phyloP scores from a whole-genome alignment of 2,797 vertebrate genomes.

The Pipistrellus pipistrellus region DNA sequence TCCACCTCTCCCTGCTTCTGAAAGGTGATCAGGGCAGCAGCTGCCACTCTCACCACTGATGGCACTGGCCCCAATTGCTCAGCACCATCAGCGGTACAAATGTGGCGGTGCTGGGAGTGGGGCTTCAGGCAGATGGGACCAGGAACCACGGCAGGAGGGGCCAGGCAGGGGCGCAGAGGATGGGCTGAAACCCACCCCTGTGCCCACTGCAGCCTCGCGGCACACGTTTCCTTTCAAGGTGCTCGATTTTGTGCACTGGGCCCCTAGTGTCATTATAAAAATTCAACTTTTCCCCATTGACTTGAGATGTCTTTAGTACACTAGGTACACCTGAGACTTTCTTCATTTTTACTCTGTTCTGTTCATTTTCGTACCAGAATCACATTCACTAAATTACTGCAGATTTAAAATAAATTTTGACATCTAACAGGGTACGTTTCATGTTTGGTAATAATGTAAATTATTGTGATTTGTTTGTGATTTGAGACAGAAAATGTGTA shows the following conservation, averaged over 20 bases:
- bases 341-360: constrained; percentile 8
- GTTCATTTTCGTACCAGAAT: neutral
- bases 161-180: too few relatives aligned
- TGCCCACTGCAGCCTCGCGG: too few relatives aligned
- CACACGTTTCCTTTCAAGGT: too few relatives aligned
- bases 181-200: too few relatives aligned
- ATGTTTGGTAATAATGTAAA: neutral
- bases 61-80: too few relatives aligned
- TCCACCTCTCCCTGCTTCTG: too few relatives aligned
- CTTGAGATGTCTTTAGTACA: neutral
- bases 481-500: neutral
- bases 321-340: neutral
- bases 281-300: neutral
- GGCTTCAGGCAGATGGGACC: too few relatives aligned
- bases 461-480: too few relatives aligned
- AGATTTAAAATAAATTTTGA: constrained; percentile 20
- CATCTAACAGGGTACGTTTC: neutral
- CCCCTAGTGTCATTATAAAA: neutral
- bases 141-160: rapidly evolving
- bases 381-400: neutral
- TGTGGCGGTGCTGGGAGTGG: too few relatives aligned
- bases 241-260: too few relatives aligned
- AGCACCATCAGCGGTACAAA: rapidly evolving
- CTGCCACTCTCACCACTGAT: too few relatives aligned
- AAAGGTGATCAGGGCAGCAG: too few relatives aligned